Evolutionary conservation across 2,888 invertebrate species (phyloP).

Genomic region (Watsonalla cultraria): DNA sequence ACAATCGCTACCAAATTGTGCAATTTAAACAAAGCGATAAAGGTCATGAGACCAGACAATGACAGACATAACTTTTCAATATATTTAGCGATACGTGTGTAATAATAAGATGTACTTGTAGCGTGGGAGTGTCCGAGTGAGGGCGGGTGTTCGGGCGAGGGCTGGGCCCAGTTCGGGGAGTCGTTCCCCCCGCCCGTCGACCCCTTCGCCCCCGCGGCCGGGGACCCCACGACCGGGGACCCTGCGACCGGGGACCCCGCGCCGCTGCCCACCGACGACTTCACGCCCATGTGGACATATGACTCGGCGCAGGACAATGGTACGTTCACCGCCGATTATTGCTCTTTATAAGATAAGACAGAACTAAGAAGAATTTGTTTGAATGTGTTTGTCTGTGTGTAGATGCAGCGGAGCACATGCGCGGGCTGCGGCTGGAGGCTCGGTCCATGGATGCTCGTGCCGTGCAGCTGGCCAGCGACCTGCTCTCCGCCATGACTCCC

Average conservation of each 20-base stretch:
- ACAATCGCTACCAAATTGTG: too few relatives aligned
- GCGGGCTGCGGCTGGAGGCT: slow-evolving; percentile 11
- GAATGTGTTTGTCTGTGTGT: slow-evolving; percentile 2
- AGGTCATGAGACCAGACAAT: too few relatives aligned
- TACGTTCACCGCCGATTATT: background rate
- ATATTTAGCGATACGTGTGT: too few relatives aligned
- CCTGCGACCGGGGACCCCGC: slow-evolving; percentile 3
- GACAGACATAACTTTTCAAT: too few relatives aligned
- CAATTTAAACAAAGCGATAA: too few relatives aligned
- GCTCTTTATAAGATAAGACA: too few relatives aligned
- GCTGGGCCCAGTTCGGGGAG: slow-evolving; percentile 56
- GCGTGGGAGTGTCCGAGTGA: slow-evolving; percentile 37
- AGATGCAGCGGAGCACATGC: slow-evolving; percentile 10
- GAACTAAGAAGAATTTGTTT: too few relatives aligned
- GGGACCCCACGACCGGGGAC: slow-evolving; percentile 8
- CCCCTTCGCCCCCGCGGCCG: slow-evolving; percentile 20
- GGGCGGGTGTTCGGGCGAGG: slow-evolving; percentile 28
- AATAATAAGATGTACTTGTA: slow-evolving; percentile 9
- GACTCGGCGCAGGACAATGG: slow-evolving; percentile 6
- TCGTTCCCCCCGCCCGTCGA: slow-evolving; percentile 10
- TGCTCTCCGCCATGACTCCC: slow-evolving; percentile 12
- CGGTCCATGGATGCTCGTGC: slow-evolving; percentile 20
- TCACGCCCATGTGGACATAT: slow-evolving; percentile 37
- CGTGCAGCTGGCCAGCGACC: slow-evolving; percentile 50
- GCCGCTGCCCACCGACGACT: slow-evolving; percentile 6